A percentile compares a stretch with the other conserved stretches of the same genome.
Evolutionary conservation across 2,888 invertebrate genomes (phyloP).

Genomic region (Plagiodera versicolora): DNA sequence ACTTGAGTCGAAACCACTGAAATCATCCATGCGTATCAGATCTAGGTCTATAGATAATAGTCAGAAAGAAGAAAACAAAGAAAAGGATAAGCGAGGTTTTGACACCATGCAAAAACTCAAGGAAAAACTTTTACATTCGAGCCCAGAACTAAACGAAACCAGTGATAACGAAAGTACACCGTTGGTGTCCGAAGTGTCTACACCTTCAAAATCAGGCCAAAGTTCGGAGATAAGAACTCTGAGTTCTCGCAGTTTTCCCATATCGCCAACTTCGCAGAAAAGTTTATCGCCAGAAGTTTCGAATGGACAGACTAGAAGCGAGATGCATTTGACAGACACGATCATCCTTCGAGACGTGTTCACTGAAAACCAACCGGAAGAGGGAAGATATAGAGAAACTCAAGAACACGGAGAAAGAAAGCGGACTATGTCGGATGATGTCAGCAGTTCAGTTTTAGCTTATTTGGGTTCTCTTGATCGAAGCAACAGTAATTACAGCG

Average conservation of each 20-base stretch:
- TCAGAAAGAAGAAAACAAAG: constrained; percentile 32
- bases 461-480: constrained; percentile 35
- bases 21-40: constrained; percentile 37
- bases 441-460: constrained; percentile 38
- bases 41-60: constrained; percentile 49
- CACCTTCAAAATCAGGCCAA: constrained; percentile 44
- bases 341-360: constrained; percentile 32
- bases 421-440: constrained; percentile 46
- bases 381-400: constrained; percentile 22
- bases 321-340: constrained; percentile 41
- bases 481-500: constrained; percentile 43
- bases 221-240: constrained; percentile 45
- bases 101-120: constrained; percentile 49
- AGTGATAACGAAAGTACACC: constrained; percentile 72
- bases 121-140: constrained; percentile 51
- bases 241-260: constrained; percentile 41
- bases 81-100: constrained; percentile 42
- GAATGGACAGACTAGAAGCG: constrained; percentile 37
- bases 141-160: constrained; percentile 47
- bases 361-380: constrained; percentile 14
- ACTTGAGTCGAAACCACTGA: constrained; percentile 36
- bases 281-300: constrained; percentile 37
- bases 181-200: constrained; percentile 59
- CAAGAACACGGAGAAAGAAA: constrained; percentile 30
- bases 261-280: constrained; percentile 40